Percentiles rank a stretch among this genome's conserved stretches.
Evolutionary conservation across 1,140 invertebrate species (phyloP).

Genomic region (Saxidomus purpurata): DNA sequence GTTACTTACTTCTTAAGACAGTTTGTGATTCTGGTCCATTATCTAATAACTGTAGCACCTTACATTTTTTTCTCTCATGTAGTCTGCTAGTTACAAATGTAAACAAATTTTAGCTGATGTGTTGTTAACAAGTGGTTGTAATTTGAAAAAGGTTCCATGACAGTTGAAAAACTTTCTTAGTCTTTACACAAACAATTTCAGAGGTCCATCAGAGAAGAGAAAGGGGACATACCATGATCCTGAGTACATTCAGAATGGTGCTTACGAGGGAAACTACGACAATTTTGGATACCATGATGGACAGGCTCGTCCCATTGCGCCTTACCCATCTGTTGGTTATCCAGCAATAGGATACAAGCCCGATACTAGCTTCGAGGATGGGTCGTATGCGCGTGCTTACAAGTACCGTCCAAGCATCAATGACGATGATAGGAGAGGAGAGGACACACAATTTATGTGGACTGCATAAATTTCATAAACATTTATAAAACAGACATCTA

Average conservation of each 20-base stretch:
- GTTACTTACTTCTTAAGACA: too few species aligned
- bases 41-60: too few species aligned
- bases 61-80: too few species aligned
- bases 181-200: conserved; percentile 1
- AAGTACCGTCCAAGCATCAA: conserved; percentile 4
- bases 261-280: conserved; percentile 14
- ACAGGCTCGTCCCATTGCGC: neutral
- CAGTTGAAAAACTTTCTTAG: too few species aligned
- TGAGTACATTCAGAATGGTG: neutral
- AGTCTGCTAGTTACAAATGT: too few species aligned
- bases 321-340: conserved; percentile 21
- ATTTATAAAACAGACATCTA: too few species aligned
- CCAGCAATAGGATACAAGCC: conserved; percentile 20
- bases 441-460: neutral
- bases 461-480: neutral
- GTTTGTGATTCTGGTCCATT: too few species aligned
- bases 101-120: too few species aligned
- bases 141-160: too few species aligned
- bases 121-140: too few species aligned
- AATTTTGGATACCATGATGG: conserved; percentile 6
- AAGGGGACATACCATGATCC: neutral
- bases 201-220: neutral
- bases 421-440: neutral
- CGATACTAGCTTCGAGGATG: conserved; percentile 28
- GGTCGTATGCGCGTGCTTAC: neutral